Percentiles rank a stretch among this genome's conserved stretches.
Conservation (phyloP, 1,140 invertebrate genomes). For the Drosophila eugracilis region DNA sequence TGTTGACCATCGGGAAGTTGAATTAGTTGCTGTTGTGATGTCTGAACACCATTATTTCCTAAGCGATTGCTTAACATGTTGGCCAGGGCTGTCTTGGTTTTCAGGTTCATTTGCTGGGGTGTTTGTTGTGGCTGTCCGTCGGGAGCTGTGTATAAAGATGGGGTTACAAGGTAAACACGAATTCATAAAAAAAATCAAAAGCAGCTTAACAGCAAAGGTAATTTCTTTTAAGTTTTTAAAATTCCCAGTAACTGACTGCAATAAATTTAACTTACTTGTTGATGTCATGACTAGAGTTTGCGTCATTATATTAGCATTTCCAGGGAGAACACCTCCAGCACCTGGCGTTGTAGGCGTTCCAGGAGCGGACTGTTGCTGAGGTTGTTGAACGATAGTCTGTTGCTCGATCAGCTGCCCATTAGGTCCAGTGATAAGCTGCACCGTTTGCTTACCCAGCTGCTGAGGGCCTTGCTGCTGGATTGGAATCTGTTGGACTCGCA, state of each 20-base stretch:
- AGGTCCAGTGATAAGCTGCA: slow-evolving; percentile 84
- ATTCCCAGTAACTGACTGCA: background rate
- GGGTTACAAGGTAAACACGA: background rate
- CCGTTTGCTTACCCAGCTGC: slow-evolving; percentile 86
- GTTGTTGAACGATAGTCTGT: slow-evolving; percentile 86
- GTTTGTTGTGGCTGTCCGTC: slow-evolving; percentile 81
- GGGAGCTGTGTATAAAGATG: slow-evolving; percentile 6
- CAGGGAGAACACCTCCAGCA: slow-evolving; percentile 24
- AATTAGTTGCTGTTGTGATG: slow-evolving; percentile 86
- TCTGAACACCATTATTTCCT: slow-evolving; percentile 86
- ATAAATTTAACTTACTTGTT: slow-evolving; percentile 78
- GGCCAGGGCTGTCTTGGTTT: slow-evolving; percentile 97
- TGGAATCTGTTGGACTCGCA: slow-evolving; percentile 86
- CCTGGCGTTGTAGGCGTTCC: slow-evolving; percentile 63
- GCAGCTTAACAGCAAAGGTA: too few relatives aligned
- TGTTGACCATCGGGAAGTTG: slow-evolving; percentile 53
- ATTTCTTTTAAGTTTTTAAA: too few relatives aligned
- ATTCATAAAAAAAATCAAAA: too few relatives aligned
- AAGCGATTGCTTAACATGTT: slow-evolving; percentile 96
- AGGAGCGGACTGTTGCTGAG: slow-evolving; percentile 79
- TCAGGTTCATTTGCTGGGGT: slow-evolving; percentile 89
- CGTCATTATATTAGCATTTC: slow-evolving; percentile 62
- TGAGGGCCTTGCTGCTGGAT: slow-evolving; percentile 85
- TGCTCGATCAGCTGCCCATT: slow-evolving; percentile 83
- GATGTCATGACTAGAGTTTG: slow-evolving; percentile 86